Base-by-base conservation (phyloP, 1,140 invertebrate species). In the Metaphire vulgaris region DNA sequence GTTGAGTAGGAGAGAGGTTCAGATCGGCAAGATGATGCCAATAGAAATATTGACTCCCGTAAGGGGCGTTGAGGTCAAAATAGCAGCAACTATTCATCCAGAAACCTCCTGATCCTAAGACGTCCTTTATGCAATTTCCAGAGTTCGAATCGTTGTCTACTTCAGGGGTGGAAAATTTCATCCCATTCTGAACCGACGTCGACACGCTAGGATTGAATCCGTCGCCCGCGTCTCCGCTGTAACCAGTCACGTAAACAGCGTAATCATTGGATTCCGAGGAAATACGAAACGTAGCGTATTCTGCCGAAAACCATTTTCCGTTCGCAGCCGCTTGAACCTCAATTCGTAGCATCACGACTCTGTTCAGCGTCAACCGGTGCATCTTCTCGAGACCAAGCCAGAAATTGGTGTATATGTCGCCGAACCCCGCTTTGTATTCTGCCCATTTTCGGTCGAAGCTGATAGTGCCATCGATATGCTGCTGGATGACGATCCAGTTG, bases 401-500 rank as follows among this genome's bases (percentile, higher is more conserved):
- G 66, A 67, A 74, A 6, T 74, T 64, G 2, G 29, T 28, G n/a
- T 2, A n/a, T 2, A 30, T 26, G 33, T 74, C 68, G n/a, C 74
- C 74, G 26, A 74, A 74, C n/a, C 74, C 74, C n/a, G 30, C 93
- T 33, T 71, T 76, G 33, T 76, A 76, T 29, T 66, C 66, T 21
- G 21, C 34, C 74, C 74, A 76, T 12, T 21, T 34, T n/a, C 66
- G 66, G 33, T 69, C 21, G 32, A 76, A 76, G 26, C 28, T 33
- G 14, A 72, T 21, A n/a, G 2, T 31, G 31, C 74, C 74, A n/a
- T 76, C 66, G 15, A 33, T 30, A 14, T 70, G 33, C 1, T 91
- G 89, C 79, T 94, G 92, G 14, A 95, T 87, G 0, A 93, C 89
- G 2, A 92, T 94, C 90, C 91, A 94, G 0, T 34, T 64, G 34